Base-by-base conservation (phyloP, 2,113 vertebrate genomes). In the Uropsilus gracilis region DNA sequence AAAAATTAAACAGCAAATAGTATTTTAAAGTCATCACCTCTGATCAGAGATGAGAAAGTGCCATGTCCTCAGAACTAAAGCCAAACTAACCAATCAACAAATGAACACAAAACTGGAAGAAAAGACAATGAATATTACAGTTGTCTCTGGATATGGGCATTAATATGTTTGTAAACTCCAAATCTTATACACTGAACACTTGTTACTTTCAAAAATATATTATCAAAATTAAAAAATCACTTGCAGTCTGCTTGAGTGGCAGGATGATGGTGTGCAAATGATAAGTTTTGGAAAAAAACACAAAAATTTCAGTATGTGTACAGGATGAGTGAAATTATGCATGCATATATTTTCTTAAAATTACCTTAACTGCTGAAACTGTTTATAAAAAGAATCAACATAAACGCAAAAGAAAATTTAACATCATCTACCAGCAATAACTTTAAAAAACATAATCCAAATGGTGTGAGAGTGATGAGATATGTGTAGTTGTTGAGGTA, bases 361-460 rank as follows among this genome's bases (percentile, higher is more conserved):
- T 53, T 63, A 91, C 34, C n/a, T 90, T 92, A 76, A 77, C 59
- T 89, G 94, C 24, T 66, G 39, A 88, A 90, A 85, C 68, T 55
- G 7, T 91, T 86, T 89, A 14, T 55, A 77, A 30, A 61, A 71
- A 46, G 22, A 26, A 57, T 95, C 8, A 73, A 91, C 86, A 93
- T 50, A 44, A 82, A 93, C 28, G 16, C 14, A 73, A 90, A 90
- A 89, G 39, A 81, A 87, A 77, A 83, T 78, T 89, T 91, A 88
- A 66, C 66, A n/a, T 73, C 91, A 82, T 4, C 16, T 72, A 69
- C 88, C 50, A 86, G 55, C n/a, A 81, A 24, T 3, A 57, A 4
- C 34, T 32, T 37, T 34, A 53, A 37, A 77, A 55, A 55, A 55
- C 53, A 55, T 53, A 53, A 53, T 22, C 53, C 53, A 55, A 55